Conservation (phyloP, 2,797 vertebrate species). For the Vultur gryphus region DNA sequence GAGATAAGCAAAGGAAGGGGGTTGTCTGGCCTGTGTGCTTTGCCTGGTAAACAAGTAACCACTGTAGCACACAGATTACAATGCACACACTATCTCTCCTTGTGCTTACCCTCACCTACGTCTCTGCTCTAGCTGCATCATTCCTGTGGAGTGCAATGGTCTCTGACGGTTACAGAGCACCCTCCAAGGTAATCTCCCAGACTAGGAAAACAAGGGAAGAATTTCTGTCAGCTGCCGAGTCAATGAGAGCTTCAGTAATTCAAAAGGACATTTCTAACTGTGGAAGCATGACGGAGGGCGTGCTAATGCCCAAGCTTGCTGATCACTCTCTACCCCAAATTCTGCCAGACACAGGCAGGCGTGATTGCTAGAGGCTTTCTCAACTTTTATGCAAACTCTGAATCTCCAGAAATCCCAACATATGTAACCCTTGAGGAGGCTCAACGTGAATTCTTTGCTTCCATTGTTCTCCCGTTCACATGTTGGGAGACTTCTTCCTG, state of each 20-base stretch:
- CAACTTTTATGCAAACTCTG: not conserved
- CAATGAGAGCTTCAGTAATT: not conserved
- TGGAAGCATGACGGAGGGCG: not conserved
- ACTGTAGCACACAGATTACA: not conserved
- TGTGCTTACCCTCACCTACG: not conserved
- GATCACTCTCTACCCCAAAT: not conserved
- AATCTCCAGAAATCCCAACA: not conserved
- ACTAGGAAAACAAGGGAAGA: not conserved
- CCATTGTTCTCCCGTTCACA: not conserved
- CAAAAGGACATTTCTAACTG: not conserved
- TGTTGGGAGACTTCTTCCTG: constrained; percentile 9
- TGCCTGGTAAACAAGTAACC: constrained; percentile 10
- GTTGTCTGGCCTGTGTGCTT: not conserved
- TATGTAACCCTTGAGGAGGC: not conserved
- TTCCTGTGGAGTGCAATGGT: not conserved
- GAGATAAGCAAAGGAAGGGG: constrained; percentile 14
- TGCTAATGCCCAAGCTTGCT: not conserved
- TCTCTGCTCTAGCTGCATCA: not conserved
- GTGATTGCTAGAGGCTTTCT: not conserved
- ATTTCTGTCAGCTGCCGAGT: not conserved
- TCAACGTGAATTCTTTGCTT: not conserved
- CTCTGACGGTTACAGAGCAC: not conserved
- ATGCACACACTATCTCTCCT: not conserved
- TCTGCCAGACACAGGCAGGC: not conserved
- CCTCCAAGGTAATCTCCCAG: not conserved